Evolutionary conservation across 2,888 invertebrate genomes (phyloP).

Genomic region (Nephrotoma flavescens): DNA sequence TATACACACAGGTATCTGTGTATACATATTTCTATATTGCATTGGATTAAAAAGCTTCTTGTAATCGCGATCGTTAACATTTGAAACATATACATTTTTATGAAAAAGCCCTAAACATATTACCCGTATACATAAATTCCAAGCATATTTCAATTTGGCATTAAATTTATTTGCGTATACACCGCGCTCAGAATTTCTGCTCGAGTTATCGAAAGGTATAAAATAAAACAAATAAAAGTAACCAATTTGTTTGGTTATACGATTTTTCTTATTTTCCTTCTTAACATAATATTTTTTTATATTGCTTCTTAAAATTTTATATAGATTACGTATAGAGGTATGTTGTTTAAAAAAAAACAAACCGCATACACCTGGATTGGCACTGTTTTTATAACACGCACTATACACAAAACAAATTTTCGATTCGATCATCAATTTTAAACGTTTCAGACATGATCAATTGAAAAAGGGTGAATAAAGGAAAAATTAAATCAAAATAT

Average conservation of each 20-base stretch:
- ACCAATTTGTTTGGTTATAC: not conserved
- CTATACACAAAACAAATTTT: not conserved
- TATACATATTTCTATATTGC: too few relatives aligned
- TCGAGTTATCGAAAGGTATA: not conserved
- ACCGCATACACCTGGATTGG: not conserved
- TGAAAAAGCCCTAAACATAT: not conserved
- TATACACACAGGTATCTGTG: not conserved
- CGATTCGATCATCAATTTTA: not conserved
- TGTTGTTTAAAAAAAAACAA: too few relatives aligned
- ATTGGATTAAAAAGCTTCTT: not conserved
- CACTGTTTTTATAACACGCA: not conserved
- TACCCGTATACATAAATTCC: not conserved
- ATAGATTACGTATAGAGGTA: not conserved
- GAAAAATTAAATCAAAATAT: not conserved
- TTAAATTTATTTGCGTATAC: not conserved
- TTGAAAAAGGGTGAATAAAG: not conserved
- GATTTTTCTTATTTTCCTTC: not conserved
- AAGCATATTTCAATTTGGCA: not conserved
- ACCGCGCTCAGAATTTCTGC: not conserved
- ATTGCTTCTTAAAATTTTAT: not conserved
- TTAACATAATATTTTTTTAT: not conserved
- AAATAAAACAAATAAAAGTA: not conserved
- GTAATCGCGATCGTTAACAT: not conserved
- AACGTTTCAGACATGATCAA: not conserved
- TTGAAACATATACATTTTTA: not conserved